phyloP scores from a whole-genome alignment of 2,888 invertebrate genomes.

The Lasiommata megera region DNA sequence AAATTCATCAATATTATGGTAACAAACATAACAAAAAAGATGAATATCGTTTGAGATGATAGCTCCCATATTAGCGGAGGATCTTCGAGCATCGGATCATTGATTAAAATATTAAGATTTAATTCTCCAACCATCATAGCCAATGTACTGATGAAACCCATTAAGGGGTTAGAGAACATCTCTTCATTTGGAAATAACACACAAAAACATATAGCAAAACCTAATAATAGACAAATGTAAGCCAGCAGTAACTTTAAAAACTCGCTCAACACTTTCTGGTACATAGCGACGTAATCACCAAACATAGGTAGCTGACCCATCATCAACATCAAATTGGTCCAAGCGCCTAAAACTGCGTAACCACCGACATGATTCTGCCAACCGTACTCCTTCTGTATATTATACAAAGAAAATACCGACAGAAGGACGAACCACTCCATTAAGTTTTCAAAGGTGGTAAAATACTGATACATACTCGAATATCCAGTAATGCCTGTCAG shows the following conservation, averaged over 20 bases:
- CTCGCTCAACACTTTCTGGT: slow-evolving; percentile 91
- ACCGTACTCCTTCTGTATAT: slow-evolving; percentile 88
- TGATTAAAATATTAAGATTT: slow-evolving; percentile 87
- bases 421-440: slow-evolving; percentile 93
- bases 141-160: slow-evolving; percentile 90
- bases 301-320: slow-evolving; percentile 94
- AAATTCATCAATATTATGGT: slow-evolving; percentile 93
- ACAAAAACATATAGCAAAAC: slow-evolving; percentile 93
- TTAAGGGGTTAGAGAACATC: slow-evolving; percentile 90
- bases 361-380: slow-evolving; percentile 95
- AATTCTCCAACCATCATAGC: slow-evolving; percentile 95
- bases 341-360: slow-evolving; percentile 91
- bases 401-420: slow-evolving; percentile 91
- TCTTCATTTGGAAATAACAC: slow-evolving; percentile 92
- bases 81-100: slow-evolving; percentile 85
- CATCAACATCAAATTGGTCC: slow-evolving; percentile 94
- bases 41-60: slow-evolving; percentile 90
- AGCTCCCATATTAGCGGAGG: slow-evolving; percentile 87
- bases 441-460: slow-evolving; percentile 90
- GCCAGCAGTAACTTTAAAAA: slow-evolving; percentile 91
- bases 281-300: slow-evolving; percentile 95
- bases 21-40: slow-evolving; percentile 90
- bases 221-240: slow-evolving; percentile 90
- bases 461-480: slow-evolving; percentile 88
- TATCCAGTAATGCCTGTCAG: slow-evolving; percentile 91